Conservation (phyloP, 2,888 invertebrate species). For the Pherbina coryleti region DNA sequence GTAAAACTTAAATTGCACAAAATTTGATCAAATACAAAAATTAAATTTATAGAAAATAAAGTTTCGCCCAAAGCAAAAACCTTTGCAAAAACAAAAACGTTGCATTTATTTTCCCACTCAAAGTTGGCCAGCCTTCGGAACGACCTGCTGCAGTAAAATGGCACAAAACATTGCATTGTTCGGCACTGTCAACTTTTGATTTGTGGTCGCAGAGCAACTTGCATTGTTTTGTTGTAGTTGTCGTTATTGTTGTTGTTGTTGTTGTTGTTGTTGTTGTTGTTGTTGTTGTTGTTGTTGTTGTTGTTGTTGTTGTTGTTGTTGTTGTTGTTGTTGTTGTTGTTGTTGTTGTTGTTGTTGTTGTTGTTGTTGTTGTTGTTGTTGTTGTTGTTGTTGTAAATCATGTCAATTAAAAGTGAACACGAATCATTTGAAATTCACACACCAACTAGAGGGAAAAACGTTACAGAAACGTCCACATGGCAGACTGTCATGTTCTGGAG, state of each 20-base stretch:
- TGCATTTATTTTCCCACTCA: slow-evolving; percentile 5
- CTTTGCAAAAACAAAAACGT: slow-evolving; percentile 6
- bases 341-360: slow-evolving; percentile 7
- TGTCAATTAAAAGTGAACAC: slow-evolving; percentile 21
- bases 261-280: slow-evolving; percentile 2
- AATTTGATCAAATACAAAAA: too few relatives aligned
- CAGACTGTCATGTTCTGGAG: background rate
- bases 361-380: background rate
- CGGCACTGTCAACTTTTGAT: background rate
- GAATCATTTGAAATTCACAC: slow-evolving; percentile 9
- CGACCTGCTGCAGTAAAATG: background rate
- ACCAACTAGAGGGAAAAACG: background rate
- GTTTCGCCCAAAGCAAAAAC: too few relatives aligned
- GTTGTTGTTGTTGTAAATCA: slow-evolving; percentile 26
- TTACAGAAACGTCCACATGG: background rate
- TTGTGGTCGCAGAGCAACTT: background rate
- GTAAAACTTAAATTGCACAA: too few relatives aligned
- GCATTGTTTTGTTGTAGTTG: slow-evolving; percentile 5
- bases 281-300: slow-evolving; percentile 10
- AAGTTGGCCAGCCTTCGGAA: background rate
- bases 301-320: slow-evolving; percentile 14
- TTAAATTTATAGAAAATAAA: too few relatives aligned
- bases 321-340: slow-evolving; percentile 16
- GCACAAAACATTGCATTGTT: background rate
- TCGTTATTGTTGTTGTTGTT: slow-evolving; percentile 13